Conservation (phyloP, 2,888 invertebrate species). For the Melieria omissa region DNA sequence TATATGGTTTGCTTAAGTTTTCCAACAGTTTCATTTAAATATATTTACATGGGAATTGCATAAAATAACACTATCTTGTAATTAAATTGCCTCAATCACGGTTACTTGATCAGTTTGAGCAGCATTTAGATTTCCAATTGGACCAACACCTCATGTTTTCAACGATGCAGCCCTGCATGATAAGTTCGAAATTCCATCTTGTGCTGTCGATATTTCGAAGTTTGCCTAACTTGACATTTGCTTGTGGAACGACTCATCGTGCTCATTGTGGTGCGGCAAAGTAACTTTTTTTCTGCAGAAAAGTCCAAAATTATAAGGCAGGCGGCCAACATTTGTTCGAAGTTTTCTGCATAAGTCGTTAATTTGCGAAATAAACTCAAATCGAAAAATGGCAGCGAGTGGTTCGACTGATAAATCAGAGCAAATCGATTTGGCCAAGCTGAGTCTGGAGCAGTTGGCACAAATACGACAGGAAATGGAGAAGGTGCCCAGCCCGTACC, state of each 20-base stretch:
- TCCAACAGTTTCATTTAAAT: too few relatives aligned
- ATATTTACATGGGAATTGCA: too few relatives aligned
- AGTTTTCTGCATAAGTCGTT: conserved; percentile 1
- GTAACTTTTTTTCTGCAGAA: conserved; percentile 2
- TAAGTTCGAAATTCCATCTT: not conserved
- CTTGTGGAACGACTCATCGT: conserved; percentile 11
- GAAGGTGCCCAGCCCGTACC: conserved; percentile 70
- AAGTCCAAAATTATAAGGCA: not conserved
- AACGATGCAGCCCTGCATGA: too few relatives aligned
- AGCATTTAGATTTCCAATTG: too few relatives aligned
- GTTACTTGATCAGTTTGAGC: too few relatives aligned
- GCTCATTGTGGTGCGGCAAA: conserved; percentile 1
- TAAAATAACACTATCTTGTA: too few relatives aligned
- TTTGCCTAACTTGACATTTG: conserved; percentile 9
- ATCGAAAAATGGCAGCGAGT: conserved; percentile 49
- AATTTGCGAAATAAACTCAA: conserved; percentile 31
- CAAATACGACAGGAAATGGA: conserved; percentile 89
- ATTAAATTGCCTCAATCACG: too few relatives aligned
- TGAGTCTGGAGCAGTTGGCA: conserved; percentile 83
- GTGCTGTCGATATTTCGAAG: not conserved
- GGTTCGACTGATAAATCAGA: conserved; percentile 71
- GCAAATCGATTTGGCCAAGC: conserved; percentile 83
- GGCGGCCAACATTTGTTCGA: conserved; percentile 18
- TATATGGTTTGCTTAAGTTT: too few relatives aligned
- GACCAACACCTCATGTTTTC: too few relatives aligned